Conservation (phyloP, 2,797 vertebrate genomes). For the Loriculus beryllinus region DNA sequence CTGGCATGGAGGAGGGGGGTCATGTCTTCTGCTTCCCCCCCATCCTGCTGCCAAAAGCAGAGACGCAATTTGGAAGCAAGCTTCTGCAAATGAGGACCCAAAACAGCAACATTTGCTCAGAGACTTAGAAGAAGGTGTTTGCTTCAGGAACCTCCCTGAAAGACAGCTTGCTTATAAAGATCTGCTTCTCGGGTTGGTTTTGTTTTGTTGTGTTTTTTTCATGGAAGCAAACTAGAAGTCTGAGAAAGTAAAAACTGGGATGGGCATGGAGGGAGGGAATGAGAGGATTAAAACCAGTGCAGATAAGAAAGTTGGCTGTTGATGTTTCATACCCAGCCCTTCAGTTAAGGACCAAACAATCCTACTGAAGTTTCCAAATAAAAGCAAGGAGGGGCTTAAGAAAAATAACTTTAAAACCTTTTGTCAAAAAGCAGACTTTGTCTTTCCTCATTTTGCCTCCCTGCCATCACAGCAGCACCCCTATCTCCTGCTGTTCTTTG, state of each 20-base stretch:
- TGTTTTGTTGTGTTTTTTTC: background rate
- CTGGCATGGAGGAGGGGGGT: background rate
- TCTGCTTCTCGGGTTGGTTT: background rate
- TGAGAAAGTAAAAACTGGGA: background rate
- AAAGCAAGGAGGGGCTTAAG: background rate
- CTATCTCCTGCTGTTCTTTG: background rate
- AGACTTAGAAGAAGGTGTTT: background rate
- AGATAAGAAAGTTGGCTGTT: background rate
- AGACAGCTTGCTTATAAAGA: background rate
- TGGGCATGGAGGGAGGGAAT: background rate
- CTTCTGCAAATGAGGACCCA: background rate
- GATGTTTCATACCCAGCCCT: background rate
- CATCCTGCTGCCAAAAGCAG: background rate
- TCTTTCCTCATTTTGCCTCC: background rate
- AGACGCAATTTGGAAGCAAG: background rate
- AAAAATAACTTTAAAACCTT: background rate
- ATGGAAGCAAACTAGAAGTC: background rate
- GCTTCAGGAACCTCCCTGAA: background rate
- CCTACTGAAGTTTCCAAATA: background rate
- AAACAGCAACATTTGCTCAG: background rate
- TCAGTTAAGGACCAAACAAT: background rate
- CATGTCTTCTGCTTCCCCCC: background rate
- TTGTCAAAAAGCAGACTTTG: background rate
- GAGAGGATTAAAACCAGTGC: background rate
- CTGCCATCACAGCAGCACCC: fast-evolving